A percentile compares a stretch with the other conserved stretches of the same genome.
These are phyloP conservation scores for Phortica magna DNA, from an alignment of 2,888 invertebrate species.

Conservation along the genomic window DNA sequence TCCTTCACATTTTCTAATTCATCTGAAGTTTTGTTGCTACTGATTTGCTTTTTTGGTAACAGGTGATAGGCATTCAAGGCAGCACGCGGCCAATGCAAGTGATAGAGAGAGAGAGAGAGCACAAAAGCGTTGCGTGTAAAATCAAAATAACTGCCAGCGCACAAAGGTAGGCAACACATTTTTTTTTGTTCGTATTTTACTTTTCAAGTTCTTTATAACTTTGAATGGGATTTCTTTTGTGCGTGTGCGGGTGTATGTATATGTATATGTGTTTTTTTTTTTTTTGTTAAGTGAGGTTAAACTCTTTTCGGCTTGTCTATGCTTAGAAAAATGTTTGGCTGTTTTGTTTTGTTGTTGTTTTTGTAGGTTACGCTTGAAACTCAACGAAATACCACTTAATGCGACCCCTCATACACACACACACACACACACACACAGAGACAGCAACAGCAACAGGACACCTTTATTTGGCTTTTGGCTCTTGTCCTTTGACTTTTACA, in stretches of 20 bases:
- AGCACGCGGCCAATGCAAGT: no score
- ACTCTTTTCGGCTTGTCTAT: conserved; percentile 16
- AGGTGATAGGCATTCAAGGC: not conserved
- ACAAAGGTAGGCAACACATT: conserved; percentile 25
- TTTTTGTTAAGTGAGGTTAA: conserved; percentile 2
- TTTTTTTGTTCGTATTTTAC: not conserved
- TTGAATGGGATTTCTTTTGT: not conserved
- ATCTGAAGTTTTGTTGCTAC: not conserved
- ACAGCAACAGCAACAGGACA: no score
- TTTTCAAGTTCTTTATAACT: not conserved
- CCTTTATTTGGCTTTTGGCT: not conserved
- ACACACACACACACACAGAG: no score
- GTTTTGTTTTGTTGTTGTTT: not conserved
- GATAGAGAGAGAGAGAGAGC: not conserved
- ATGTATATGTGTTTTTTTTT: not conserved
- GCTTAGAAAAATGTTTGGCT: not conserved
- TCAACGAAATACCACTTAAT: not conserved
- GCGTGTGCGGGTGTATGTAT: no score
- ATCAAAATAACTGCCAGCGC: not conserved
- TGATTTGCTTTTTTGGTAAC: not conserved
- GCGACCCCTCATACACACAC: not conserved
- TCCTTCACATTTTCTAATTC: not conserved
- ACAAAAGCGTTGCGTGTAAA: not conserved
- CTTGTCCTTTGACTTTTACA: not conserved
- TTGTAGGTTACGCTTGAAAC: not conserved